Evolutionary conservation across 2,113 vertebrate species (phyloP).

Genomic region (Rostratula benghalensis): DNA sequence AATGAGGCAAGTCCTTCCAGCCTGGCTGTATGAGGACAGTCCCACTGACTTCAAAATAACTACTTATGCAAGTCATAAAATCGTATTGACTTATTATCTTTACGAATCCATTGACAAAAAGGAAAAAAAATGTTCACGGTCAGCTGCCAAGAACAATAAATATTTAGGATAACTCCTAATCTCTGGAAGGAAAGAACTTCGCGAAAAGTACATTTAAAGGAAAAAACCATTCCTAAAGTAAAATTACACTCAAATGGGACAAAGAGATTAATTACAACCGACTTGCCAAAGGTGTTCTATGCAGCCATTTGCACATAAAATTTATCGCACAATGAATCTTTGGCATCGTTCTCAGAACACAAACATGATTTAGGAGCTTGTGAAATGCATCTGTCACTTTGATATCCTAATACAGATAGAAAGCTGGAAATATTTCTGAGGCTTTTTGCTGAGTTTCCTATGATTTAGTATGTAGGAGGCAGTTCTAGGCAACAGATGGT

Average conservation of each 20-base stretch:
- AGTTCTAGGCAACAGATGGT: neutral
- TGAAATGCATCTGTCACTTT: neutral
- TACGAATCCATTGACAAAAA: neutral
- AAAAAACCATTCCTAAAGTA: neutral
- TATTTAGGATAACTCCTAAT: neutral
- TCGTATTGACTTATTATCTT: neutral
- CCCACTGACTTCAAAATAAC: neutral
- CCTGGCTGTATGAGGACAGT: neutral
- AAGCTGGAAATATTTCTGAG: neutral
- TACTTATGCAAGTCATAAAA: neutral
- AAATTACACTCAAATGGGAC: neutral
- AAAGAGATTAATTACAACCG: neutral
- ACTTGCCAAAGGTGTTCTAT: neutral
- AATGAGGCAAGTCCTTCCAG: neutral
- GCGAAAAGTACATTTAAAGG: neutral
- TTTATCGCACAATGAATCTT: neutral
- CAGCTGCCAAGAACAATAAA: neutral
- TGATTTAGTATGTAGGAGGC: neutral
- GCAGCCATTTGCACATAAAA: neutral
- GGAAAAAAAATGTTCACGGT: neutral
- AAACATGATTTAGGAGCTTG: neutral
- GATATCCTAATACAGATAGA: neutral
- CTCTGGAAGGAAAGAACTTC: neutral
- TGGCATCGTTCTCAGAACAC: neutral
- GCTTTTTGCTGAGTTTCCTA: neutral